These are phyloP conservation scores for Ophion ellenae DNA, from an alignment of 2,888 invertebrate species.

Conservation along the genomic window DNA sequence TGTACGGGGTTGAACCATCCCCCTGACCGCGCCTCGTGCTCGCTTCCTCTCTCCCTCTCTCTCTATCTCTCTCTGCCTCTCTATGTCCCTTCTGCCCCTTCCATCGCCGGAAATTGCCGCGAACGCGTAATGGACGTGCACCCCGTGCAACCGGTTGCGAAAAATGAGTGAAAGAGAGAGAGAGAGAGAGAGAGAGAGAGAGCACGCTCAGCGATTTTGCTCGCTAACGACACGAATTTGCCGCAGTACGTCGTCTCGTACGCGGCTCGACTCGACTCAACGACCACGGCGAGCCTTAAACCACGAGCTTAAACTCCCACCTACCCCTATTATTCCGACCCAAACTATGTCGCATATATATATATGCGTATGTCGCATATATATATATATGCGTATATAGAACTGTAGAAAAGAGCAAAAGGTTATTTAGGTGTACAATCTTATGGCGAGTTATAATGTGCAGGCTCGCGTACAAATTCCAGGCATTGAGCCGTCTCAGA, in stretches of 20 bases:
- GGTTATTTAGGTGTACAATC: slow-evolving; percentile 43
- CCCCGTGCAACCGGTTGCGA: slow-evolving; percentile 61
- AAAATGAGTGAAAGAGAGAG: slow-evolving; percentile 36
- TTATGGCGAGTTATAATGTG: slow-evolving; percentile 22
- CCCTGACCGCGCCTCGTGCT: not conserved
- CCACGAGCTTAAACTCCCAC: slow-evolving; percentile 44
- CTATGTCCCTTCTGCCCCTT: slow-evolving; percentile 8
- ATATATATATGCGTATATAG: not conserved
- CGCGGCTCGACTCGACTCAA: slow-evolving; percentile 50
- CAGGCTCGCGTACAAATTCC: slow-evolving; percentile 32
- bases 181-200: slow-evolving; percentile 1
- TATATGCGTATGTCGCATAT: not conserved
- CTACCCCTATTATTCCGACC: slow-evolving; percentile 41
- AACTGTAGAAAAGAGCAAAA: slow-evolving; percentile 35
- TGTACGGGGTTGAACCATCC: slow-evolving; percentile 53
- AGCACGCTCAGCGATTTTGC: slow-evolving; percentile 64
- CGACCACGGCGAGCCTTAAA: slow-evolving; percentile 50
- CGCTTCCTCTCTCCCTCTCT: not conserved
- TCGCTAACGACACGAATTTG: slow-evolving; percentile 65
- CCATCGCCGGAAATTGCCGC: slow-evolving; percentile 68
- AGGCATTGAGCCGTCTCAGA: slow-evolving; percentile 30
- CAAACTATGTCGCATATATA: not conserved
- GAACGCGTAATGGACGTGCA: slow-evolving; percentile 68
- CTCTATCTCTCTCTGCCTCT: slow-evolving; percentile 1
- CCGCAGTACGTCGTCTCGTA: slow-evolving; percentile 49